These are phyloP conservation scores for Phania funesta DNA, from an alignment of 2,888 invertebrate genomes.

Conservation along the genomic window DNA sequence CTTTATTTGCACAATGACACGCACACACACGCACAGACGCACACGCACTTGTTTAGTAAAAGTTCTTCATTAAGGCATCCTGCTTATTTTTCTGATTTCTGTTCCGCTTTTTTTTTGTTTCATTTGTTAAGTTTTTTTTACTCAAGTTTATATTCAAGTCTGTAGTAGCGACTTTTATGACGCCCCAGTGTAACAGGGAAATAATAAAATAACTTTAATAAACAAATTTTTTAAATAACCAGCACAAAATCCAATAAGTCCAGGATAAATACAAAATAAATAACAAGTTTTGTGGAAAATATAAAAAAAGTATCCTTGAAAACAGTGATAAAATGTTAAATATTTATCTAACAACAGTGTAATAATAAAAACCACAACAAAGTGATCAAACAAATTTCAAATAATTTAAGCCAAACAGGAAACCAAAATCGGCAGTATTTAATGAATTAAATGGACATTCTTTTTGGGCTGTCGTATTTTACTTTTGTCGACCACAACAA, in stretches of 20 bases:
- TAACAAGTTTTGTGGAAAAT: too few species aligned
- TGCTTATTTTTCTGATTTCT: slow-evolving; percentile 23
- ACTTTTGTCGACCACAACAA: neutral
- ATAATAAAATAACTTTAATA: neutral
- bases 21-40: neutral
- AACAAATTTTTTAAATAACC: too few species aligned
- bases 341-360: too few species aligned
- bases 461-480: neutral
- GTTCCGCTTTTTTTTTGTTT: neutral
- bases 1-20: neutral
- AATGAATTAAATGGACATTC: slow-evolving; percentile 29
- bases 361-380: too few species aligned
- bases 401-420: too few species aligned
- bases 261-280: too few species aligned
- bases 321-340: too few species aligned
- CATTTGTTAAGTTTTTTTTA: slow-evolving; percentile 18
- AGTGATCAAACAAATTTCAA: neutral
- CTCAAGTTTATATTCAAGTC: slow-evolving; percentile 21
- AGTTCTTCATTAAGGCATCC: slow-evolving; percentile 23
- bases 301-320: too few species aligned
- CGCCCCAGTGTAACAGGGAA: slow-evolving; percentile 48
- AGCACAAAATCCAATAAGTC: too few species aligned
- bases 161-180: slow-evolving; percentile 50
- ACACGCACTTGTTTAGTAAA: neutral
- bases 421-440: slow-evolving; percentile 11